phyloP scores from a whole-genome alignment of 2,888 invertebrate species.

The Galerucella nymphaeae region DNA sequence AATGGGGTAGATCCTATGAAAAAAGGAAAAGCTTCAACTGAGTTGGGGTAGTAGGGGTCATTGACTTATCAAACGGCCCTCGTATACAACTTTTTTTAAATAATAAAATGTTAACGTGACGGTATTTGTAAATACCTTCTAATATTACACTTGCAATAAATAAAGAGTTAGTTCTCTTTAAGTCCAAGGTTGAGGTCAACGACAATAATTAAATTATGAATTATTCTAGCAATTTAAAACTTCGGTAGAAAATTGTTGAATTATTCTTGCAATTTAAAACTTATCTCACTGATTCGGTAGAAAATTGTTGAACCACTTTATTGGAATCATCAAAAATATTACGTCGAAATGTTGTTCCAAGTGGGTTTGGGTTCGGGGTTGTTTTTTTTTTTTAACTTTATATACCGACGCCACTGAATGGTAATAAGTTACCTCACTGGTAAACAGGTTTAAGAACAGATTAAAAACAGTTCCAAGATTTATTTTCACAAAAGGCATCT shows the following conservation, averaged over 20 bases:
- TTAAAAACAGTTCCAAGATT: background rate
- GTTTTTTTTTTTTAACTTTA: background rate
- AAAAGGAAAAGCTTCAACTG: too few species aligned
- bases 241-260: background rate
- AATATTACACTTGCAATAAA: background rate
- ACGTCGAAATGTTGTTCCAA: background rate
- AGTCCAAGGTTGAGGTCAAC: constrained; percentile 24
- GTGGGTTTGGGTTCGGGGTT: too few species aligned
- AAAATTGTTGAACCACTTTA: constrained; percentile 1
- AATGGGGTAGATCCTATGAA: too few species aligned
- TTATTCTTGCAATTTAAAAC: background rate
- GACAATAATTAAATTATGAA: constrained; percentile 11
- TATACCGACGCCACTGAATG: background rate
- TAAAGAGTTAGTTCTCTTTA: constrained; percentile 18
- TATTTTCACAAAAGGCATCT: background rate
- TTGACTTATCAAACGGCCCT: too few species aligned
- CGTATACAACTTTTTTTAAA: too few species aligned
- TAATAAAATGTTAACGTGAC: background rate
- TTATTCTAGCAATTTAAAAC: background rate
- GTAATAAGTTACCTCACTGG: constrained; percentile 8
- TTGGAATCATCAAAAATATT: background rate
- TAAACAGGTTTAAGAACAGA: constrained; percentile 7
- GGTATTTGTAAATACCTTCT: background rate
- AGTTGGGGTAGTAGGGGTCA: too few species aligned
- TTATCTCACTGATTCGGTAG: background rate